A percentile compares a stretch with the other conserved stretches of the same genome.
Conservation (phyloP, 2,113 vertebrate genomes). For the Chrysemys picta region DNA sequence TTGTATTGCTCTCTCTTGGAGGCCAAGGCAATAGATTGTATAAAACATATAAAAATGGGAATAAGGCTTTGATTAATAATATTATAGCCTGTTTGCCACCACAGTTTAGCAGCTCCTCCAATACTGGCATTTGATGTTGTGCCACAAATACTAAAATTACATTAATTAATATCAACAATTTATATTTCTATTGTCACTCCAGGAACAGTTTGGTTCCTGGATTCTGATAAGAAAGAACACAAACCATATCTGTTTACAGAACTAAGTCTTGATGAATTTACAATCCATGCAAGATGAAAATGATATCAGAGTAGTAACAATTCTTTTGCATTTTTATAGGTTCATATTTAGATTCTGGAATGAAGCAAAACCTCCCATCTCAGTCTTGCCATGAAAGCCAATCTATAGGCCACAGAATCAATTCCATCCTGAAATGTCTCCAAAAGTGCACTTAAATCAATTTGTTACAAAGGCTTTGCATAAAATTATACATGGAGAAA, state of each 20-base stretch:
- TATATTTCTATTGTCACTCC: background rate
- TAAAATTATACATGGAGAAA: conserved; percentile 51
- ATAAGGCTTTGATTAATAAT: rapidly evolving
- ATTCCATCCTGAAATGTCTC: conserved; percentile 67
- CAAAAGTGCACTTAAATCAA: conserved; percentile 82
- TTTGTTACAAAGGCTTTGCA: conserved; percentile 60
- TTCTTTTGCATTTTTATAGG: conserved; percentile 34
- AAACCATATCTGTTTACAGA: background rate
- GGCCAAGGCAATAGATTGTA: background rate
- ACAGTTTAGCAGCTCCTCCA: background rate
- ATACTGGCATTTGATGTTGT: background rate
- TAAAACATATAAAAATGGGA: background rate
- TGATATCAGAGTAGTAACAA: background rate
- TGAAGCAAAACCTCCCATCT: conserved; percentile 41
- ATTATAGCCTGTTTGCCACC: background rate
- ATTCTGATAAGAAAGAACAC: background rate
- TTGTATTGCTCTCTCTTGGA: background rate
- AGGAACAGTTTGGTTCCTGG: background rate
- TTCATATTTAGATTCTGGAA: conserved; percentile 58
- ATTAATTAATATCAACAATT: background rate
- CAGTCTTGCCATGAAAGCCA: conserved; percentile 71
- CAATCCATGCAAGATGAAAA: conserved; percentile 35
- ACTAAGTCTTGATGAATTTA: background rate
- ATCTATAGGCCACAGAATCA: conserved; percentile 66
- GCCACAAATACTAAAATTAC: background rate